Conservation (phyloP, 2,797 vertebrate genomes). For the Tamandua tetradactyla region DNA sequence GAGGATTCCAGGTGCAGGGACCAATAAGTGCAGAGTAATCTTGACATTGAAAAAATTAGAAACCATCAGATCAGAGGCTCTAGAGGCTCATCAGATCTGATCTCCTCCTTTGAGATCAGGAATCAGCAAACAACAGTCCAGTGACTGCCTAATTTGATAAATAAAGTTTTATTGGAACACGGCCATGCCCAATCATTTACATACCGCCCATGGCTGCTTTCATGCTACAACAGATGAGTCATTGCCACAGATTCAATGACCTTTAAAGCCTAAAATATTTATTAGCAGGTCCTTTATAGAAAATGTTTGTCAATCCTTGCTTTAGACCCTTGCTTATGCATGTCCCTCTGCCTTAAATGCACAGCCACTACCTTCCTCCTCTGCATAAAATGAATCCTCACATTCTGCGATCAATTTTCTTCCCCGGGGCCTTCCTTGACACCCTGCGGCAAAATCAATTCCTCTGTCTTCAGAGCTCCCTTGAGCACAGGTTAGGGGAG, state of each 20-base stretch:
- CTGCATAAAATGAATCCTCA: not conserved
- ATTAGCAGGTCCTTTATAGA: not conserved
- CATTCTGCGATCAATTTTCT: not conserved
- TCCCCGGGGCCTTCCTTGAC: not conserved
- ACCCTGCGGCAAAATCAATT: slow-evolving; percentile 12
- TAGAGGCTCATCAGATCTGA: no score
- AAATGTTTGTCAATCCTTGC: not conserved
- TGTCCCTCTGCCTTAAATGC: not conserved
- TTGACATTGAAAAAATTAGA: not conserved
- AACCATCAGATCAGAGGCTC: not conserved
- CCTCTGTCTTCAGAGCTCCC: not conserved
- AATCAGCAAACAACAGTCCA: not conserved
- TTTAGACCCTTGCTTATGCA: not conserved
- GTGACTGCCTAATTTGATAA: not conserved
- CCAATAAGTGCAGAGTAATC: not conserved
- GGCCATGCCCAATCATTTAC: not conserved
- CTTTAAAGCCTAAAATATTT: not conserved
- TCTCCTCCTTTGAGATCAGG: not conserved
- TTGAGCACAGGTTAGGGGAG: not conserved
- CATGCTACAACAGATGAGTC: not conserved
- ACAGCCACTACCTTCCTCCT: not conserved
- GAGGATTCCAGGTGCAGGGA: not conserved
- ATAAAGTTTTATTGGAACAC: slow-evolving; percentile 59
- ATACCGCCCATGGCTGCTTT: not conserved
- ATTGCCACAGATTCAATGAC: not conserved